Conservation (phyloP, 2,888 invertebrate genomes). For the Himalopsyche japonica region DNA sequence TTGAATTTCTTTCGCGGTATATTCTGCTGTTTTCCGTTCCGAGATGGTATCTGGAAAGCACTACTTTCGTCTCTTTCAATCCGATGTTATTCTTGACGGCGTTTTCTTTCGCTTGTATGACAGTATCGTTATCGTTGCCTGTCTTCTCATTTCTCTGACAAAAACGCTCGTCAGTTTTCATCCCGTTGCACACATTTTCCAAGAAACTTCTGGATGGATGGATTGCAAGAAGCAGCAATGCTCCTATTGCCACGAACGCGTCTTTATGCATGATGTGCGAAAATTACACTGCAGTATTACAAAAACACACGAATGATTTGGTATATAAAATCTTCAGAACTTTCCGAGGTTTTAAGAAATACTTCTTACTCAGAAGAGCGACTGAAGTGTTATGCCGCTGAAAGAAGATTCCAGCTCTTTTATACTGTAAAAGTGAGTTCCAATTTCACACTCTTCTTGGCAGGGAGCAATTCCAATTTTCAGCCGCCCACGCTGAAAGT, state of each 20-base stretch:
- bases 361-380: background rate
- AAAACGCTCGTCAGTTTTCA: conserved; percentile 23
- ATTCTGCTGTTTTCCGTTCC: conserved; percentile 41
- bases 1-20: conserved; percentile 38
- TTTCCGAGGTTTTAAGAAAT: background rate
- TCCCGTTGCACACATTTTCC: conserved; percentile 31
- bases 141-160: conserved; percentile 29
- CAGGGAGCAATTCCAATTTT: conserved; percentile 34
- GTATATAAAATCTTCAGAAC: background rate
- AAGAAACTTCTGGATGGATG: conserved; percentile 39
- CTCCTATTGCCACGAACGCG: conserved; percentile 24
- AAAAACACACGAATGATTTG: background rate
- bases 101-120: conserved; percentile 37
- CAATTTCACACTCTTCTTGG: conserved; percentile 33
- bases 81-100: conserved; percentile 38
- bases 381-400: conserved; percentile 20
- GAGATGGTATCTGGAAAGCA: conserved; percentile 39
- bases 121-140: conserved; percentile 26
- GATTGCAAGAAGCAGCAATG: conserved; percentile 28
- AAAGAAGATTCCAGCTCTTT: conserved; percentile 8
- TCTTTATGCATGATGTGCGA: conserved; percentile 16
- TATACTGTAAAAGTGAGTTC: conserved; percentile 23
- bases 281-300: background rate
- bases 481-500: conserved; percentile 29
- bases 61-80: conserved; percentile 33